These are phyloP conservation scores for Laothoe populi DNA, from an alignment of 2,888 invertebrate species.

Conservation along the genomic window DNA sequence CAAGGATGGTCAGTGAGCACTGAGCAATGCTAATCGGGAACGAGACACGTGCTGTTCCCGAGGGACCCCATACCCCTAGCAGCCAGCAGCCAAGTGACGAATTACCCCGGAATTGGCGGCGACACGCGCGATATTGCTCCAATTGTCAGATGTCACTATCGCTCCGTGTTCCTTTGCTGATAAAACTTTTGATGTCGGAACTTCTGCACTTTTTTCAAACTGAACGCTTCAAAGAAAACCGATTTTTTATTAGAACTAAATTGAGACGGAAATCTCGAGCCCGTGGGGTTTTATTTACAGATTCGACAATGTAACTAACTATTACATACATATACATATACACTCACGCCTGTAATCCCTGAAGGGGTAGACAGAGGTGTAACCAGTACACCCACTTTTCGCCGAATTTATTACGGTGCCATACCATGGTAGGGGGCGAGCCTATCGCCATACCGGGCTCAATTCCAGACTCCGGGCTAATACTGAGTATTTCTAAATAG, in stretches of 20 bases:
- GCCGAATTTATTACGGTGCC: too few relatives aligned
- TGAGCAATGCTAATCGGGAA: constrained; percentile 30
- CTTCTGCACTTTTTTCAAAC: constrained; percentile 22
- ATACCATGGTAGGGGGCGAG: too few relatives aligned
- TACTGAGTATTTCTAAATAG: too few relatives aligned
- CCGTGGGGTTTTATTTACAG: neutral
- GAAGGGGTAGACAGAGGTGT: too few relatives aligned
- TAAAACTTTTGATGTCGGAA: constrained; percentile 28
- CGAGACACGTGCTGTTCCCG: constrained; percentile 23
- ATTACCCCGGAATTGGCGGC: constrained; percentile 68
- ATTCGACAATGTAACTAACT: neutral
- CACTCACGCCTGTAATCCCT: too few relatives aligned
- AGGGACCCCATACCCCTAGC: constrained; percentile 10
- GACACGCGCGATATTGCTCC: constrained; percentile 51
- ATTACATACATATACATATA: too few relatives aligned
- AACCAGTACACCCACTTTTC: too few relatives aligned
- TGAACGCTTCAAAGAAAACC: constrained; percentile 27
- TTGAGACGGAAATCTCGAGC: neutral
- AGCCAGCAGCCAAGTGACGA: constrained; percentile 51
- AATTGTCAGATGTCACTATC: constrained; percentile 53
- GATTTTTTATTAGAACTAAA: neutral
- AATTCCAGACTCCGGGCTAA: too few relatives aligned
- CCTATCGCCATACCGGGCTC: too few relatives aligned
- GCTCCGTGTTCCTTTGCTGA: constrained; percentile 25
- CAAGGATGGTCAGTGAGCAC: constrained; percentile 25